Evolutionary conservation across 2,888 invertebrate genomes (phyloP), one percentile per base, ranked within the genome.

Genomic region (Elmis aenea): DNA sequence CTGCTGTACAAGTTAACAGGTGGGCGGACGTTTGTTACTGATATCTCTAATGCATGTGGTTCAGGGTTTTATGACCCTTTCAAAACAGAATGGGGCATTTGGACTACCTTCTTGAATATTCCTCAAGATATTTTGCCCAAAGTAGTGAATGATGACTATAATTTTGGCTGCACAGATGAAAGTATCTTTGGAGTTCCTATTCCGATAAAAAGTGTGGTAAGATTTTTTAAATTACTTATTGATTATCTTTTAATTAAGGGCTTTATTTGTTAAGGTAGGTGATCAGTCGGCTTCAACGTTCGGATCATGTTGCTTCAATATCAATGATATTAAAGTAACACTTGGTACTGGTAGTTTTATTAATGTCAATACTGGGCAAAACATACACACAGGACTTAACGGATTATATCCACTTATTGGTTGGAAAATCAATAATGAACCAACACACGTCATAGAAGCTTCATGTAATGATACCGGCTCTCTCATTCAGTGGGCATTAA

Each of bases 11-110:
- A 85, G 71, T 70, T 94, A 31, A 85, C 79, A 2, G 70, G 69
- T 33, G 70, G 72, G 4, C 70, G 67, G 51, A 61, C 77, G 13
- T 88, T 89, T 64, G 79, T 89, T 37, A 86, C 88, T 1, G 97
- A 99, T 60, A 81, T 85, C n/a, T 89, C 91, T 0, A 89, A 85
- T 51, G 91, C 91, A 1, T 87, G 92, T 18, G 85, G 90, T 1
- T 93, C 95, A 0, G 96, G 93, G 1, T 75, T 97, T 54, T 97
- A 78, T 64, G 96, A 97, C 66, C 94, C 95, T 0, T 97, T 91
- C 64, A 80, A 83, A 43, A 74, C 89, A 71, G 71, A 79, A 44
- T 97, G 95, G 93, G 86, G 89, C 0, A 70, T 69, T 4, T 81
- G 81, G 74, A 79, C 81, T 5, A 74, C 83, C 49, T 68, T 71